These are phyloP conservation scores for Athripsodes cinereus DNA, from an alignment of 2,888 invertebrate genomes.

Conservation along the genomic window DNA sequence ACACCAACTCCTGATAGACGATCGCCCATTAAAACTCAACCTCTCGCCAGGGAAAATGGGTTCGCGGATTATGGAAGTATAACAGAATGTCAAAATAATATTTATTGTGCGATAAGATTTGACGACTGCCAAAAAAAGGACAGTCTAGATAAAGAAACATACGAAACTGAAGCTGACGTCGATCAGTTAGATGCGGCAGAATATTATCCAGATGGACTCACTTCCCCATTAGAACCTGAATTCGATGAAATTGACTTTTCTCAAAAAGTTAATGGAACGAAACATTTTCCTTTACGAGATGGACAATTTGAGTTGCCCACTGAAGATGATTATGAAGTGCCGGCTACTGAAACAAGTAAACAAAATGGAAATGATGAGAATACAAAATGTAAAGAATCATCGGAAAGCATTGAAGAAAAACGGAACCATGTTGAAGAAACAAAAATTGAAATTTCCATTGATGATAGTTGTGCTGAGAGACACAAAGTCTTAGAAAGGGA, in stretches of 20 bases:
- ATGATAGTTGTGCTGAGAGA: conserved; percentile 7
- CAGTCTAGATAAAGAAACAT: conserved; percentile 32
- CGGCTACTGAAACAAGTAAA: neutral
- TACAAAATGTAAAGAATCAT: neutral
- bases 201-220: conserved; percentile 33
- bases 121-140: conserved; percentile 42
- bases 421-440: conserved; percentile 9
- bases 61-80: conserved; percentile 30
- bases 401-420: conserved; percentile 12
- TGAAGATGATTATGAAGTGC: neutral
- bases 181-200: conserved; percentile 27
- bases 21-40: conserved; percentile 44
- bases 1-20: conserved; percentile 43
- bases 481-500: conserved; percentile 9
- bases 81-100: conserved; percentile 30
- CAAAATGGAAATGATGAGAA: neutral
- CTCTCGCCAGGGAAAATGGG: conserved; percentile 42
- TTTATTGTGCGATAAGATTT: conserved; percentile 46
- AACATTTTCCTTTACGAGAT: neutral
- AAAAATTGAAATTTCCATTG: neutral
- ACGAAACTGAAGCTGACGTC: conserved; percentile 39
- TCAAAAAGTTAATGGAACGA: neutral
- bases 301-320: neutral
- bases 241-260: conserved; percentile 33
- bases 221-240: conserved; percentile 20